Percentiles rank a stretch among this genome's conserved stretches.
phyloP scores from a whole-genome alignment of 2,888 invertebrate genomes.

The Allacma fusca region DNA sequence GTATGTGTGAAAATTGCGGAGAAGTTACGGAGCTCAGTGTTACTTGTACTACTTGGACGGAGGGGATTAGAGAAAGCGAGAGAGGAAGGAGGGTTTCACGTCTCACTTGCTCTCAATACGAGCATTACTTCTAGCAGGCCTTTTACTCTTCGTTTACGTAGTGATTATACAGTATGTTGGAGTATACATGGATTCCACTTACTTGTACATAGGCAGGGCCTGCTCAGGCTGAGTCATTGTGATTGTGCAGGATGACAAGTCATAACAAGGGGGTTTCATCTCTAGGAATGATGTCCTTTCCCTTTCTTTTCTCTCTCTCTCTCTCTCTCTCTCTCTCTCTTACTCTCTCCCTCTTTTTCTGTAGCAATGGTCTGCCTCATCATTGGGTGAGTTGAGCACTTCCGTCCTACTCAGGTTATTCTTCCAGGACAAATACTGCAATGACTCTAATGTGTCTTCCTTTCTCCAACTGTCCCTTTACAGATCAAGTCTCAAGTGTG shows the following conservation, averaged over 20 bases:
- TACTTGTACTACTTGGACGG: neutral
- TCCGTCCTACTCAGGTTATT: too few relatives aligned
- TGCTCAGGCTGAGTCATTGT: too few relatives aligned
- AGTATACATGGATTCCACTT: neutral
- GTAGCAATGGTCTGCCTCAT: too few relatives aligned
- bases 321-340: constrained; percentile 27
- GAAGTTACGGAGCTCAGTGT: too few relatives aligned
- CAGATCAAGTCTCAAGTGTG: too few relatives aligned
- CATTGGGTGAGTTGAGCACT: too few relatives aligned
- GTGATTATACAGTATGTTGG: constrained; percentile 37
- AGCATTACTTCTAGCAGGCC: constrained; percentile 3
- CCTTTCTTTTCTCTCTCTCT: neutral
- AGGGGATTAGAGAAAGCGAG: neutral
- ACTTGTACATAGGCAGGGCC: too few relatives aligned
- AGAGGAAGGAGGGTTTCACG: neutral
- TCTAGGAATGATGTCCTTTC: neutral
- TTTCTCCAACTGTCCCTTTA: too few relatives aligned
- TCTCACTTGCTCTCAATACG: neutral
- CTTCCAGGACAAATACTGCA: too few relatives aligned
- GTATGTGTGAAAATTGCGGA: too few relatives aligned
- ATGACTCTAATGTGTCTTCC: too few relatives aligned
- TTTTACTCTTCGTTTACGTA: constrained; percentile 23
- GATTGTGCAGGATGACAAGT: too few relatives aligned
- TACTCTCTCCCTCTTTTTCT: neutral
- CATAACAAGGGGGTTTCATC: neutral